These are phyloP conservation scores for Cerceris ruficornis DNA, from an alignment of 2,888 invertebrate species.

Conservation along the genomic window DNA sequence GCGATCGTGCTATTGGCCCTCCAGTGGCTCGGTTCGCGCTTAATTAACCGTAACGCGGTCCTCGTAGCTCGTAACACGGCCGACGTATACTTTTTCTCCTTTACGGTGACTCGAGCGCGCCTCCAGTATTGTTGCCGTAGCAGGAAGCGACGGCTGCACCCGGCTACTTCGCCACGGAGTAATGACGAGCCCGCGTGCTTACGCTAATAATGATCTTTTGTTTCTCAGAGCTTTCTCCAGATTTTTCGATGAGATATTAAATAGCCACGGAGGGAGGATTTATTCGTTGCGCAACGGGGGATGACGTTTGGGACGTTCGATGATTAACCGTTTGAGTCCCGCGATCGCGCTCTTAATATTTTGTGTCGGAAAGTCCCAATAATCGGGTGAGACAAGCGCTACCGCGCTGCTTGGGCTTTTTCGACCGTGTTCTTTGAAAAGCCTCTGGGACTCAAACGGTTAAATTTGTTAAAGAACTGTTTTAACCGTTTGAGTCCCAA, in stretches of 20 bases:
- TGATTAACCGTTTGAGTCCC: too few relatives aligned
- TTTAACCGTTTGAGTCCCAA: too few relatives aligned
- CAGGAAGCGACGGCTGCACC: conserved; percentile 56
- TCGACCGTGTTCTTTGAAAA: too few relatives aligned
- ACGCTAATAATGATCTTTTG: conserved; percentile 61
- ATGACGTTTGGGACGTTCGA: background rate
- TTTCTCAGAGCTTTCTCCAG: conserved; percentile 44
- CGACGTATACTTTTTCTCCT: conserved; percentile 53
- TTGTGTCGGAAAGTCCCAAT: too few relatives aligned
- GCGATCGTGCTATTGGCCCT: conserved; percentile 39
- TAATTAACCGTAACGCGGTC: conserved; percentile 67
- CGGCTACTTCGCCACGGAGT: conserved; percentile 45
- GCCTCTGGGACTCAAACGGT: too few relatives aligned
- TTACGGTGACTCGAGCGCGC: conserved; percentile 44
- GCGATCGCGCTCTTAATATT: too few relatives aligned
- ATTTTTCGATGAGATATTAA: conserved; percentile 53
- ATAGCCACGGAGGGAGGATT: conserved; percentile 49
- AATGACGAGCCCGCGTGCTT: conserved; percentile 60
- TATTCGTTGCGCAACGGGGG: background rate
- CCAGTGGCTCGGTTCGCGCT: conserved; percentile 48
- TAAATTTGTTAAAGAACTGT: too few relatives aligned
- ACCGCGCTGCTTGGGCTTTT: too few relatives aligned
- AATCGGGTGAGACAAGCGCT: too few relatives aligned
- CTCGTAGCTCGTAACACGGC: conserved; percentile 58
- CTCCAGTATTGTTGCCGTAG: conserved; percentile 49